Percentiles rank a stretch among this genome's conserved stretches.
These are phyloP conservation scores for Galeruca laticollis DNA, from an alignment of 2,888 invertebrate species.

Conservation along the genomic window DNA sequence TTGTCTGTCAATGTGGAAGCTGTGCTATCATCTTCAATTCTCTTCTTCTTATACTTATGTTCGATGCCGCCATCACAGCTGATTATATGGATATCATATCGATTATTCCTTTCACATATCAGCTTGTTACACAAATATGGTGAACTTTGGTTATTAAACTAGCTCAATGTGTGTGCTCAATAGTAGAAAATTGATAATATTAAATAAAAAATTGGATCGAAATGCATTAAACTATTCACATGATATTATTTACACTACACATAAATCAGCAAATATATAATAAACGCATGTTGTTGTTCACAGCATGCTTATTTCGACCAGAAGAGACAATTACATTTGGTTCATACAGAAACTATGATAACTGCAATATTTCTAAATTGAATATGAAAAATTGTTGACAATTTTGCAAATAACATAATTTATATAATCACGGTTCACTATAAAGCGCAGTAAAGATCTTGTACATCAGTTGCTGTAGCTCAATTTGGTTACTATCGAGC, in stretches of 20 bases:
- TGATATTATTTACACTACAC: too few species aligned
- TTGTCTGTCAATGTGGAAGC: conserved; percentile 58
- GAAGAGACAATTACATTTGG: too few species aligned
- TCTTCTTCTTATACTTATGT: conserved; percentile 22
- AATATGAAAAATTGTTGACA: too few species aligned
- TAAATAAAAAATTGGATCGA: too few species aligned
- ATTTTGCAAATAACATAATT: background rate
- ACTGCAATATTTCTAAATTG: too few species aligned
- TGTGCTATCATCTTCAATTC: conserved; percentile 52
- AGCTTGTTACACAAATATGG: conserved; percentile 30
- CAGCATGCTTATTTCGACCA: too few species aligned
- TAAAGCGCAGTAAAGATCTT: conserved; percentile 8
- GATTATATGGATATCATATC: conserved; percentile 17
- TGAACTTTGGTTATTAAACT: conserved; percentile 31
- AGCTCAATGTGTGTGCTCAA: too few species aligned
- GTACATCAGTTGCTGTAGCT: conserved; percentile 21
- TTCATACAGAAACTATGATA: too few species aligned
- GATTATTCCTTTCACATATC: conserved; percentile 38
- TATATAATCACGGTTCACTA: conserved; percentile 15
- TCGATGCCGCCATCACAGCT: conserved; percentile 27
- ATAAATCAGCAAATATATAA: too few species aligned
- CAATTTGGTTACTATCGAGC: conserved; percentile 27
- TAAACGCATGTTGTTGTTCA: too few species aligned
- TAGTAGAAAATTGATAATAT: too few species aligned
- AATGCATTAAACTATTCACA: too few species aligned